Base-by-base conservation (phyloP, 2,113 vertebrate species). In the Emydura subglobosa region DNA sequence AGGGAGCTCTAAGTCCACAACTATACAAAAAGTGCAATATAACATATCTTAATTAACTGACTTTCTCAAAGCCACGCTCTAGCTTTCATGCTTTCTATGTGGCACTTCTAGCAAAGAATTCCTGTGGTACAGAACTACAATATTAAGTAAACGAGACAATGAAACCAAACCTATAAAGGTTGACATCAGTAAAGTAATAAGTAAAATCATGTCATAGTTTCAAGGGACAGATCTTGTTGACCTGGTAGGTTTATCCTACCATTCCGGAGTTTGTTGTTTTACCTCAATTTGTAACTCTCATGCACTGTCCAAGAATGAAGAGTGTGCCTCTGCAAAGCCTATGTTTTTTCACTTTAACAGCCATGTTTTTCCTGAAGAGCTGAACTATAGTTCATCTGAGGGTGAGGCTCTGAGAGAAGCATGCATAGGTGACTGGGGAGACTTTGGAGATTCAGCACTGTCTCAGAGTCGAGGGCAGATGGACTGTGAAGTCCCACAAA, bases 221-320 rank as follows among this genome's bases (percentile, higher is more conserved):
- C 78, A 86, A 89, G 61, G 31, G 79, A 49, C 57, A 50, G 85
- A 90, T 94, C 95, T 53, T 92, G 27, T 87, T 65, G 57, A 12
- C 47, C 96, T 91, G 31, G 42, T 65, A 87, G 39, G 76, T 49
- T 81, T 88, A 68, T 92, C 50, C 82, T 79, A 89, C 50, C 50
- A 51, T 31, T 61, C 57, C 7, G 57, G 57, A 31, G 29, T 61
- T 61, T 61, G 57, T 61, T 61, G 57, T 57, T 57, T 57, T 29
- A 61, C 57, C 57, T 61, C 3, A 27, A 59, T 29, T 27, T 29
- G 25, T 59, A 31, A 61, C 27, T 61, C 6, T 34, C 31, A 7
- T 34, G 29, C 13, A 29, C 29, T 61, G 29, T 29, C 29, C 29
- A 61, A 14, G 13, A 34, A 6, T 61, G 29, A 61, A 61, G 29